Conservation (phyloP, 2,888 invertebrate species). For the Thereva nobilitata region DNA sequence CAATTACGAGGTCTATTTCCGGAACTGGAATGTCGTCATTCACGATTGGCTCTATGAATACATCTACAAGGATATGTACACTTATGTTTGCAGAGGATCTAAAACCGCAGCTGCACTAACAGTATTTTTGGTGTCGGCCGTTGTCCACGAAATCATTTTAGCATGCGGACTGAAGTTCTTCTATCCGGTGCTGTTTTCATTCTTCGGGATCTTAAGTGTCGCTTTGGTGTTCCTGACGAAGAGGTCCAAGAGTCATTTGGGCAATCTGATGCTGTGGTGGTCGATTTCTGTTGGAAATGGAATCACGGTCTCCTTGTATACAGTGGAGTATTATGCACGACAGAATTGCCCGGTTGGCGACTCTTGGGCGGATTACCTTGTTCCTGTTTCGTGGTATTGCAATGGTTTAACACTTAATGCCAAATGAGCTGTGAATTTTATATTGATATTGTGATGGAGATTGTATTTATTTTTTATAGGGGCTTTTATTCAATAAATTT, state of each 20-base stretch:
- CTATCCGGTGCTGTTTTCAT: conserved; percentile 80
- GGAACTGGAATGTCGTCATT: conserved; percentile 95
- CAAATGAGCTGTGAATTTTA: neutral
- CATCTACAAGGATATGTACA: conserved; percentile 75
- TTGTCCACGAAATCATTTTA: conserved; percentile 87
- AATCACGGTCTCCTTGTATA: conserved; percentile 67
- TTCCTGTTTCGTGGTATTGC: conserved; percentile 62
- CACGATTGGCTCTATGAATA: conserved; percentile 93
- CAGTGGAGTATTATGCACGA: conserved; percentile 69
- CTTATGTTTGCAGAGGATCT: conserved; percentile 57
- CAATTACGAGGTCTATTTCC: conserved; percentile 80
- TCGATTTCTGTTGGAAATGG: conserved; percentile 78
- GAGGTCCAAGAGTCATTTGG: conserved; percentile 59
- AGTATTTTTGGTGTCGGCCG: conserved; percentile 80
- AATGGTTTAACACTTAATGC: conserved; percentile 38
- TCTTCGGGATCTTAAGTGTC: conserved; percentile 75
- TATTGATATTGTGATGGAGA: too few species aligned
- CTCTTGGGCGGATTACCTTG: conserved; percentile 56
- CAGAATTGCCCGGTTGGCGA: conserved; percentile 49
- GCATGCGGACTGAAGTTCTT: conserved; percentile 80
- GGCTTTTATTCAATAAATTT: neutral
- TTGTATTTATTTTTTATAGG: neutral
- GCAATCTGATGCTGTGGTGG: conserved; percentile 87
- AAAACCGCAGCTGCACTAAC: conserved; percentile 62
- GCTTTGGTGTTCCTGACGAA: conserved; percentile 62